Conservation (phyloP, 2,113 vertebrate species). For the Mesitornis unicolor region DNA sequence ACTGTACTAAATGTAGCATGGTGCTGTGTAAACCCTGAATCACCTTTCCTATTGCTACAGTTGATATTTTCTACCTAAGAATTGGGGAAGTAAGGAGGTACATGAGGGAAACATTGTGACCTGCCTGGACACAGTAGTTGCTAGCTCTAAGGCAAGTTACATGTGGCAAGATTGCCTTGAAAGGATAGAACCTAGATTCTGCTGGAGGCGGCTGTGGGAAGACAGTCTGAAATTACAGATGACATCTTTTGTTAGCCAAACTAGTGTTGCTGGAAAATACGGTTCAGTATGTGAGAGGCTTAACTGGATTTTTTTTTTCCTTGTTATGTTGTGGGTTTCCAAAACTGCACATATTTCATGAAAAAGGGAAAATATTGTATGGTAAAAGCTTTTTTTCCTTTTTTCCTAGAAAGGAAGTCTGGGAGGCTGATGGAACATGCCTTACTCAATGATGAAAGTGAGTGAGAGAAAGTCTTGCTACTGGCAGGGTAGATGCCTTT, state of each 20-base stretch:
- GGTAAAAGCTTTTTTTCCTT: not conserved
- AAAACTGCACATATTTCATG: not conserved
- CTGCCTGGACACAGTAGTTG: not conserved
- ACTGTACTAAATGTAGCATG: not conserved
- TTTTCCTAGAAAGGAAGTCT: constrained; percentile 76
- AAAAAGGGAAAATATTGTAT: not conserved
- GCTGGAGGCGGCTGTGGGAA: not conserved
- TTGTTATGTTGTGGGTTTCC: not conserved
- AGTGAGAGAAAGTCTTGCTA: constrained; percentile 67
- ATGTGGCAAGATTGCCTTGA: not conserved
- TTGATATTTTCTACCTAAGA: not conserved
- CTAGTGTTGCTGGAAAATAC: not conserved
- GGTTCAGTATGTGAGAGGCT: not conserved
- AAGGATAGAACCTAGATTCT: not conserved
- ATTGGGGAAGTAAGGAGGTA: not conserved
- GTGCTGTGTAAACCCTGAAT: not conserved
- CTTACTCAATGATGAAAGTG: constrained; percentile 95
- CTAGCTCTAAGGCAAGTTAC: not conserved
- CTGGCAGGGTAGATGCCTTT: not conserved
- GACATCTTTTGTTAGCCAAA: not conserved
- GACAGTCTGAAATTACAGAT: not conserved
- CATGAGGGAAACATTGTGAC: not conserved
- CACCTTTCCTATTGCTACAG: not conserved
- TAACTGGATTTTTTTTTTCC: no score
- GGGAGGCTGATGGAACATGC: constrained; percentile 92